A percentile compares a stretch with the other conserved stretches of the same genome.
These are phyloP conservation scores for Aurelia aurita complex sp. Pacific DNA, from an alignment of 30 jellyfish, hydroid and myxozoan species.

Conservation along the genomic window DNA sequence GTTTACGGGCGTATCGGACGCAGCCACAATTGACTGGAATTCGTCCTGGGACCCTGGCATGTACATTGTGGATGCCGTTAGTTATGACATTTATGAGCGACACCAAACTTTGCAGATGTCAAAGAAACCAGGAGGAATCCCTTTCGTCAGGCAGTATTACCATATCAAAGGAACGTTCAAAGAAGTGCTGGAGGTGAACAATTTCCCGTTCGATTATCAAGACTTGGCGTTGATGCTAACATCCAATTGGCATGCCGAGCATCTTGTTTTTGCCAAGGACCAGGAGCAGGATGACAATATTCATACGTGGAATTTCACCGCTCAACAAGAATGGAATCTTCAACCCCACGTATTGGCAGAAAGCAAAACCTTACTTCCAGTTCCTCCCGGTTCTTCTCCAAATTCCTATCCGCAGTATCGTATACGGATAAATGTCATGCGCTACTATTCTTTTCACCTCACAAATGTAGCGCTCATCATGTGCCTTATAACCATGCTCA, in stretches of 20 bases:
- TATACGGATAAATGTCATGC: slow-evolving; percentile 48
- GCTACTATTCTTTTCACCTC: slow-evolving; percentile 38
- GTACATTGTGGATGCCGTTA: slow-evolving; percentile 25
- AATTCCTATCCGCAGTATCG: slow-evolving; percentile 58
- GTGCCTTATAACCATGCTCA: slow-evolving; percentile 53
- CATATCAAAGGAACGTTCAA: slow-evolving; percentile 50
- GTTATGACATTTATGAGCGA: slow-evolving; percentile 9
- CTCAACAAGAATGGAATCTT: slow-evolving; percentile 48
- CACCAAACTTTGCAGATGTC: slow-evolving; percentile 12
- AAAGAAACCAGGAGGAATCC: neutral
- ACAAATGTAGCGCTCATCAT: slow-evolving; percentile 23
- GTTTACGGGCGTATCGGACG: neutral
- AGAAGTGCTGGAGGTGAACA: slow-evolving; percentile 40
- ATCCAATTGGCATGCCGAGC: slow-evolving; percentile 30
- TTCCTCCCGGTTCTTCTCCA: slow-evolving; percentile 26
- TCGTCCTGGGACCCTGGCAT: slow-evolving; percentile 39
- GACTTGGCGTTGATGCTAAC: slow-evolving; percentile 46
- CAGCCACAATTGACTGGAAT: slow-evolving; percentile 28
- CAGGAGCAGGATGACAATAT: slow-evolving; percentile 39
- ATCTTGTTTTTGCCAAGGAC: slow-evolving; percentile 8
- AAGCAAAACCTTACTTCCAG: neutral
- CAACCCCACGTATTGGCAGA: slow-evolving; percentile 31
- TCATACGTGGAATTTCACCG: slow-evolving; percentile 53
- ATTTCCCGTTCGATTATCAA: slow-evolving; percentile 65
- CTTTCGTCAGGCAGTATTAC: slow-evolving; percentile 32